Percentiles rank a stretch among this genome's conserved stretches.
These are phyloP conservation scores for Caenorhabditis sinica DNA, from an alignment of 2,888 invertebrate species.

Conservation along the genomic window DNA sequence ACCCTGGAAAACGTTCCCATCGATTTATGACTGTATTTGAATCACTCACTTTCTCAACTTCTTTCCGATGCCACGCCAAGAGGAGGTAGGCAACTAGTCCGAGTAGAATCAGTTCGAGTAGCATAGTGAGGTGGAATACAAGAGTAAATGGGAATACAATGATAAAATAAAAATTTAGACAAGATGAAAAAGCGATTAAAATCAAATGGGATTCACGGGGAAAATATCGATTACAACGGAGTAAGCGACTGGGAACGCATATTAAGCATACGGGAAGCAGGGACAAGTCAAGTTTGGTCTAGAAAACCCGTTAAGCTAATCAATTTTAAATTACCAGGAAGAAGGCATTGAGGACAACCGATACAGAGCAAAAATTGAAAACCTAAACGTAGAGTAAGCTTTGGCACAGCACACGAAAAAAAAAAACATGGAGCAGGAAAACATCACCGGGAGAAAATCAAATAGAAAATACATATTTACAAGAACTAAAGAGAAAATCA, in stretches of 20 bases:
- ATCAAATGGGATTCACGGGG: constrained; percentile 32
- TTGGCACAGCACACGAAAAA: constrained; percentile 41
- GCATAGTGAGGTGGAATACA: constrained; percentile 45
- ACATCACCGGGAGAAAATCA: constrained; percentile 18
- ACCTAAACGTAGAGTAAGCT: constrained; percentile 28
- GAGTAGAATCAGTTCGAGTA: constrained; percentile 57
- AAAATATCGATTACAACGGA: neutral
- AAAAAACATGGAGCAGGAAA: constrained; percentile 23
- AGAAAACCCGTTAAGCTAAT: constrained; percentile 49
- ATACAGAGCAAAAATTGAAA: constrained; percentile 21
- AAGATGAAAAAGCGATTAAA: constrained; percentile 2
- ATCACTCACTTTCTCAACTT: constrained; percentile 52
- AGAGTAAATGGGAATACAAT: constrained; percentile 20
- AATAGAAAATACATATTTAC: constrained; percentile 40
- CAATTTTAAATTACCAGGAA: constrained; percentile 34
- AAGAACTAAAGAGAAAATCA: constrained; percentile 1
- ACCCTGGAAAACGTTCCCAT: constrained; percentile 40
- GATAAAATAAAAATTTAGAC: constrained; percentile 3
- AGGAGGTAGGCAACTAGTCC: constrained; percentile 52
- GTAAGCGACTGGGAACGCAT: neutral
- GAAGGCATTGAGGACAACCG: constrained; percentile 28
- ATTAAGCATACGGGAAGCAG: constrained; percentile 7
- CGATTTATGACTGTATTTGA: neutral
- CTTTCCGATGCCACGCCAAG: constrained; percentile 50
- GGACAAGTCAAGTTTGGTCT: constrained; percentile 41